phyloP scores from a whole-genome alignment of 2,113 vertebrate genomes.

The Scortum barcoo region DNA sequence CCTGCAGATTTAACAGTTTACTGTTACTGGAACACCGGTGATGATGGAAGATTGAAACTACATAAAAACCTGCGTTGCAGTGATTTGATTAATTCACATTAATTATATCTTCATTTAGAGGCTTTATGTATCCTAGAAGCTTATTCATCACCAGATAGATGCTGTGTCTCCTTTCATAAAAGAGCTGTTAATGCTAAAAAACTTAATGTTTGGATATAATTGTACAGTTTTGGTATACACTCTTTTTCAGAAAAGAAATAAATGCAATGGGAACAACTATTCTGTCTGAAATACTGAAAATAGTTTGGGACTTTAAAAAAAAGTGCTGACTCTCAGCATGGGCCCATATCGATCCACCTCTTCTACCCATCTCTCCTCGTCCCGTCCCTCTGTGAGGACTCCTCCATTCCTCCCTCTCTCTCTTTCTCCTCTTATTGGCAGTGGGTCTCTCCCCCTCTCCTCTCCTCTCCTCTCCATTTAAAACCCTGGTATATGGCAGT shows the following conservation, averaged over 20 bases:
- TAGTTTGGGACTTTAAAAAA: not conserved
- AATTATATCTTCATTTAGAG: conserved; percentile 1
- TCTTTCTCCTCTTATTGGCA: conserved; percentile 33
- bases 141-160: not conserved
- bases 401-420: not conserved
- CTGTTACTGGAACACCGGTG: conserved; percentile 3
- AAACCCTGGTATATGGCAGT: conserved; percentile 85
- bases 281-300: not conserved
- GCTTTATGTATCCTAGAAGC: not conserved
- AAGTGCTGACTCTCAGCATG: not conserved
- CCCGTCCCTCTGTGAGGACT: not conserved
- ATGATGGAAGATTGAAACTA: conserved; percentile 3
- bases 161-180: not conserved
- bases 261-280: not conserved
- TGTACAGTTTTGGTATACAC: not conserved
- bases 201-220: conserved; percentile 2
- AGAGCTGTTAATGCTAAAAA: not conserved
- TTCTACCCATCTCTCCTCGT: not conserved
- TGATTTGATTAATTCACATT: not conserved
- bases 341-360: not conserved
- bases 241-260: not conserved
- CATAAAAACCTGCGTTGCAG: conserved; percentile 5
- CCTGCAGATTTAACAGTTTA: conserved; percentile 38
- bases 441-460: conserved; percentile 41
- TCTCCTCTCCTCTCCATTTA: conserved; percentile 55